Evolutionary conservation across 2,113 vertebrate species (phyloP).

Genomic region (Leucoraja erinaceus): DNA sequence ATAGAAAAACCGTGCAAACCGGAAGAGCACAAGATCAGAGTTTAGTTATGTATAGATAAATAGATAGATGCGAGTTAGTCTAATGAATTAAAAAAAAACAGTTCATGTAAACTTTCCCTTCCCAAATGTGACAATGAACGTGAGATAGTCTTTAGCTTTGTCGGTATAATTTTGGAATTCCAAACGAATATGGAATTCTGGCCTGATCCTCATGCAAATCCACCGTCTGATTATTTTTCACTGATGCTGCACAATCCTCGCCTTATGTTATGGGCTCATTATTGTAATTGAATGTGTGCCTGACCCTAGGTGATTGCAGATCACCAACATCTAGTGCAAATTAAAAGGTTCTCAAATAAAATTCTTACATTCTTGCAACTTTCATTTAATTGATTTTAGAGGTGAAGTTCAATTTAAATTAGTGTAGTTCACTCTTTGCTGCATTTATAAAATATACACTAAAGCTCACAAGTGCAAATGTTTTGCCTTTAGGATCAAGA

Average conservation of each 20-base stretch:
- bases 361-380: constrained; percentile 5
- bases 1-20: too few relatives aligned
- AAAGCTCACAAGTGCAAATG: background rate
- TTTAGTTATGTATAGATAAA: too few relatives aligned
- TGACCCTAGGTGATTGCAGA: constrained; percentile 22
- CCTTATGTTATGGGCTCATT: constrained; percentile 5
- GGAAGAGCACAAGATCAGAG: too few relatives aligned
- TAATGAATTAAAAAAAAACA: background rate
- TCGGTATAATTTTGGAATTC: background rate
- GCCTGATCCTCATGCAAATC: background rate
- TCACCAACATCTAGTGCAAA: constrained; percentile 2
- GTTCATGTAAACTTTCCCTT: background rate
- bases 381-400: constrained; percentile 14
- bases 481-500: background rate
- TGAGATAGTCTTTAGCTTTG: background rate
- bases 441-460: background rate
- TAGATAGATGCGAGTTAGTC: too few relatives aligned
- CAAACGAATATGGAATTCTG: background rate
- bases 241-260: background rate
- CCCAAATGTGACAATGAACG: background rate
- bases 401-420: constrained; percentile 19
- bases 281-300: constrained; percentile 11
- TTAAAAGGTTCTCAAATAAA: constrained; percentile 5
- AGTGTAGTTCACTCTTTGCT: background rate
- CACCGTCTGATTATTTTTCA: constrained; percentile 10